Evolutionary conservation across 1,140 invertebrate genomes (phyloP).

Genomic region (Drosophila equinoxialis): DNA sequence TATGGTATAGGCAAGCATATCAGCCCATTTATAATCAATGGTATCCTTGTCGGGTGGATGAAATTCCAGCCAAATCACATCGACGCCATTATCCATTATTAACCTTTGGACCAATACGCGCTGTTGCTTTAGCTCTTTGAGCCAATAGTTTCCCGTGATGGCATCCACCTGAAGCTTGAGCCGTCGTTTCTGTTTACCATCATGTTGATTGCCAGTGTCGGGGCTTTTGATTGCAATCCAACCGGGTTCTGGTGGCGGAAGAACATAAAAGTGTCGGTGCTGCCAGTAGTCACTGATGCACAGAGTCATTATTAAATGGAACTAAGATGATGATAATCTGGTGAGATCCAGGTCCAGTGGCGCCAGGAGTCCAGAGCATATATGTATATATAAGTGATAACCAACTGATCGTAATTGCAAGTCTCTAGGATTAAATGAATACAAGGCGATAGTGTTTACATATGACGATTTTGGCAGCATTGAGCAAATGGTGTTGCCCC

Average conservation of each 20-base stretch:
- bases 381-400: neutral
- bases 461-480: neutral
- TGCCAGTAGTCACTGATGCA: constrained; percentile 7
- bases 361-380: neutral
- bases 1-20: constrained; percentile 83
- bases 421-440: neutral
- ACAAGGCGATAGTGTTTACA: neutral
- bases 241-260: constrained; percentile 1
- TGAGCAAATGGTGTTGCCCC: neutral
- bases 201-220: neutral
- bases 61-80: constrained; percentile 76
- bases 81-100: constrained; percentile 31
- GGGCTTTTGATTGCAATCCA: neutral
- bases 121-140: constrained; percentile 58
- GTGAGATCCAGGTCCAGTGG: neutral
- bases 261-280: neutral
- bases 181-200: constrained; percentile 23
- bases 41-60: constrained; percentile 85
- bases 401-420: neutral
- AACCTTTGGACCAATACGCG: constrained; percentile 30
- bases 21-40: constrained; percentile 87
- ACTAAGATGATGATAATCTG: neutral
- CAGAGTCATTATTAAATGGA: neutral
- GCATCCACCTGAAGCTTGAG: constrained; percentile 57
- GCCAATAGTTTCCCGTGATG: constrained; percentile 65